Percentiles rank a stretch among this genome's conserved stretches.
phyloP scores from a whole-genome alignment of 1,140 invertebrate species.

The Delia radicum region DNA sequence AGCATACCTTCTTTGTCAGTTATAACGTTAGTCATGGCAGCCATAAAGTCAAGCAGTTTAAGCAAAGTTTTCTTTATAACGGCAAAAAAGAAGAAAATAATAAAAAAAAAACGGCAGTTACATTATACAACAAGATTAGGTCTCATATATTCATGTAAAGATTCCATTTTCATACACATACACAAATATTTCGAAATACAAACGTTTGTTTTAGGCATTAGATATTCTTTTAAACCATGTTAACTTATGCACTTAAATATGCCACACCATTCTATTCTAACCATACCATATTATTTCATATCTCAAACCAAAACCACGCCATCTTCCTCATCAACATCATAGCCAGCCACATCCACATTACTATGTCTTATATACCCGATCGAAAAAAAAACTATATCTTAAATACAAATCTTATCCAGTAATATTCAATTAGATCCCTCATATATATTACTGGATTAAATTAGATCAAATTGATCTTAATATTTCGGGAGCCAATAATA shows the following conservation, averaged over 20 bases:
- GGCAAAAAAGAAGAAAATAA: neutral
- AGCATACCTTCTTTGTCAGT: neutral
- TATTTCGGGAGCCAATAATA: too few species aligned
- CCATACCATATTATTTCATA: neutral
- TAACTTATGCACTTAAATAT: neutral
- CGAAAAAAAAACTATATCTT: too few species aligned
- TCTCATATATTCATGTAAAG: neutral
- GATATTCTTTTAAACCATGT: neutral
- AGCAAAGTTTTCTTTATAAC: neutral
- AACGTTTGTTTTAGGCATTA: too few species aligned
- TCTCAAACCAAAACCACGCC: neutral
- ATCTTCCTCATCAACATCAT: neutral
- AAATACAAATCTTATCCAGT: too few species aligned
- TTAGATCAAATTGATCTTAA: too few species aligned
- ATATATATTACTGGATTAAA: too few species aligned
- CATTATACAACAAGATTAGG: neutral
- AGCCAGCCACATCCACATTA: neutral
- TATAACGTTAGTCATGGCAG: neutral
- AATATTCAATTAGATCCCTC: too few species aligned
- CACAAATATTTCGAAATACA: neutral
- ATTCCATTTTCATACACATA: neutral
- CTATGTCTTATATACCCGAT: too few species aligned
- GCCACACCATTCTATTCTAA: neutral
- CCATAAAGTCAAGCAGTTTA: neutral
- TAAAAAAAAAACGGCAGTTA: neutral